phyloP scores from a whole-genome alignment of 2,113 vertebrate species.

The Tupaia chinensis region DNA sequence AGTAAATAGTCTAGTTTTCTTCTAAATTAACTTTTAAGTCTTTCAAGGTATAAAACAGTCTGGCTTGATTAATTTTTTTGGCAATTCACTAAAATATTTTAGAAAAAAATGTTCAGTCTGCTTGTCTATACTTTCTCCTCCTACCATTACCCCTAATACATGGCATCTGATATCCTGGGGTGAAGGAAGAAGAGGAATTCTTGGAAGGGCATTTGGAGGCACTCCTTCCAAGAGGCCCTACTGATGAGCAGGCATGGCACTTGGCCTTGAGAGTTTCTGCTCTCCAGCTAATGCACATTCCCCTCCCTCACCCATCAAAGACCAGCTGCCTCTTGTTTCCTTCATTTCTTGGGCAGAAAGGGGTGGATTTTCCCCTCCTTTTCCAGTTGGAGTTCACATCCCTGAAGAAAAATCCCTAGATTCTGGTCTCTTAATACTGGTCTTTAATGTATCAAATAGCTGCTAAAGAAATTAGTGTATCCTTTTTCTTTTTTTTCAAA shows the following conservation, averaged over 20 bases:
- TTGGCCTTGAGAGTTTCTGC: fast-evolving
- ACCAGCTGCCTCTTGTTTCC: background rate
- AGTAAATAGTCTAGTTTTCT: background rate
- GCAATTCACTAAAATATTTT: background rate
- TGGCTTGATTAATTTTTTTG: background rate
- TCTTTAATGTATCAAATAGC: background rate
- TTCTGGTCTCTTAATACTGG: background rate
- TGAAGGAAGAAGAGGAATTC: background rate
- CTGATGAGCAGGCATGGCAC: fast-evolving
- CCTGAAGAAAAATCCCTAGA: background rate
- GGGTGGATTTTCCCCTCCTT: background rate
- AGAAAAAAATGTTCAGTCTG: background rate
- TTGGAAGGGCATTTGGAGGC: background rate
- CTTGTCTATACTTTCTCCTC: background rate
- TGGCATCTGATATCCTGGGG: too few species aligned
- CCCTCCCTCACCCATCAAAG: fast-evolving
- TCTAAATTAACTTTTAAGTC: slow-evolving; percentile 7
- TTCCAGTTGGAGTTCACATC: background rate
- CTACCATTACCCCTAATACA: background rate
- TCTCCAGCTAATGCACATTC: background rate
- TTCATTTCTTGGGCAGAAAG: background rate
- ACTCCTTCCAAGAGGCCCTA: background rate
- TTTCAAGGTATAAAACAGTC: background rate
- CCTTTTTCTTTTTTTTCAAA: background rate
- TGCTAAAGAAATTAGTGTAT: background rate